Conservation (phyloP, 2,113 vertebrate species). For the Acanthochromis polyacanthus region DNA sequence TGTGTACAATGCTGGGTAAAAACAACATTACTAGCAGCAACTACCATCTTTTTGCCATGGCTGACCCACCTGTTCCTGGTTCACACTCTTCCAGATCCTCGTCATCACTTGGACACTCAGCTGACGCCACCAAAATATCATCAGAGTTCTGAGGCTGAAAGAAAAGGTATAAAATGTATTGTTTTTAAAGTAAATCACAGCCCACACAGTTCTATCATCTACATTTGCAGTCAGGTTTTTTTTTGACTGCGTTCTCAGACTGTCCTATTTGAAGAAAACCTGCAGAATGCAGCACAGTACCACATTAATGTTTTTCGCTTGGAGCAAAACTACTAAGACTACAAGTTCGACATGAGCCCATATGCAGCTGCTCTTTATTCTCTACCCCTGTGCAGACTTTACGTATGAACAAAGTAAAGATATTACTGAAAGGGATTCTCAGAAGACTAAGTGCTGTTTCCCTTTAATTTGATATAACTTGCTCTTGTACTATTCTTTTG, state of each 20-base stretch:
- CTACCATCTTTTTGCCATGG: not conserved
- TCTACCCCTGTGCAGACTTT: conserved; percentile 38
- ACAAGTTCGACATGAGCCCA: conserved; percentile 45
- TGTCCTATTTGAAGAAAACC: conserved; percentile 40
- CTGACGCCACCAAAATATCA: conserved; percentile 94
- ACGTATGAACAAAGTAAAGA: conserved; percentile 40
- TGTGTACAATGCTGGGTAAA: conserved; percentile 11
- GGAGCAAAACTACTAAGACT: conserved; percentile 39
- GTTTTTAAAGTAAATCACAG: conserved; percentile 28
- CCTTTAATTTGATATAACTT: conserved; percentile 18
- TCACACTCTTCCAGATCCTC: conserved; percentile 97
- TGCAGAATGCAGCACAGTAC: conserved; percentile 34
- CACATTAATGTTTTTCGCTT: conserved; percentile 47
- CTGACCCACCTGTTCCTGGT: conserved; percentile 93
- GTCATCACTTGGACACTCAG: conserved; percentile 96
- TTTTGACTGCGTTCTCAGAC: conserved; percentile 17
- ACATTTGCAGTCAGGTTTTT: conserved; percentile 1
- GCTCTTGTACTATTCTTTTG: conserved; percentile 1
- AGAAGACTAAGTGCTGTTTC: conserved; percentile 26
- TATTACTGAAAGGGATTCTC: conserved; percentile 12
- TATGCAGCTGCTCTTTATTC: conserved; percentile 52
- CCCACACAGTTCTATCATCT: conserved; percentile 15
- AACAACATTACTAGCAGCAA: not conserved
- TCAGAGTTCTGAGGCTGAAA: conserved; percentile 90
- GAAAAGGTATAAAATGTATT: conserved; percentile 15